phyloP scores from a whole-genome alignment of 2,888 invertebrate genomes.

The Amorpha juglandis region DNA sequence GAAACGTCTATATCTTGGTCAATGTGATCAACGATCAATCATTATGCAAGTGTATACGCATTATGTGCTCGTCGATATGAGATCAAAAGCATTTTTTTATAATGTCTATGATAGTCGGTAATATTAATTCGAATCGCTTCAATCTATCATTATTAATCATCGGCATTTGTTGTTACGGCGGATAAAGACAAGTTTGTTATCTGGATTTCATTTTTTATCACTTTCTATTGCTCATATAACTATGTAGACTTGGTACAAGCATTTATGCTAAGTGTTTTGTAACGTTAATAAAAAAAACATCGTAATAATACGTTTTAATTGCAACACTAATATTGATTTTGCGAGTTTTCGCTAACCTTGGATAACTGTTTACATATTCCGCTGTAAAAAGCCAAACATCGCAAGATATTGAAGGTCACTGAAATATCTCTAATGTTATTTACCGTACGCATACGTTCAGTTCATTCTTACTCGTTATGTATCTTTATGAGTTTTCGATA shows the following conservation, averaged over 20 bases:
- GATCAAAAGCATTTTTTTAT: constrained; percentile 54
- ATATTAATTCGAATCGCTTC: constrained; percentile 32
- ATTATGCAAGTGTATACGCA: constrained; percentile 53
- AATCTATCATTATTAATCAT: constrained; percentile 27
- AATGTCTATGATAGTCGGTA: constrained; percentile 19
- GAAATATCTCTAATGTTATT: constrained; percentile 1
- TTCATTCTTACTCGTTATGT: not conserved
- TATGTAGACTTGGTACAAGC: no score
- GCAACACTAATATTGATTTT: not conserved
- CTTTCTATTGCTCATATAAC: no score
- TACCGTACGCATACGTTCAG: not conserved
- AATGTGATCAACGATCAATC: constrained; percentile 63
- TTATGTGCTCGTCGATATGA: constrained; percentile 44
- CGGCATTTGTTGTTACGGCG: not conserved
- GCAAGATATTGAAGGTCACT: not conserved
- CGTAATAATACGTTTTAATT: not conserved
- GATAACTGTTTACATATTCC: not conserved
- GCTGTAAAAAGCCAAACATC: constrained; percentile 3
- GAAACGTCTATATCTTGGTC: constrained; percentile 48
- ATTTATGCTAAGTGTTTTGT: no score
- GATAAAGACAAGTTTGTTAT: not conserved
- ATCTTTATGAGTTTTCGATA: not conserved
- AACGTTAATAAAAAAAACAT: not conserved
- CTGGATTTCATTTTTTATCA: not conserved
- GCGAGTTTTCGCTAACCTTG: not conserved